phyloP scores from a whole-genome alignment of 2,888 invertebrate species.

The Cephalotes varians region DNA sequence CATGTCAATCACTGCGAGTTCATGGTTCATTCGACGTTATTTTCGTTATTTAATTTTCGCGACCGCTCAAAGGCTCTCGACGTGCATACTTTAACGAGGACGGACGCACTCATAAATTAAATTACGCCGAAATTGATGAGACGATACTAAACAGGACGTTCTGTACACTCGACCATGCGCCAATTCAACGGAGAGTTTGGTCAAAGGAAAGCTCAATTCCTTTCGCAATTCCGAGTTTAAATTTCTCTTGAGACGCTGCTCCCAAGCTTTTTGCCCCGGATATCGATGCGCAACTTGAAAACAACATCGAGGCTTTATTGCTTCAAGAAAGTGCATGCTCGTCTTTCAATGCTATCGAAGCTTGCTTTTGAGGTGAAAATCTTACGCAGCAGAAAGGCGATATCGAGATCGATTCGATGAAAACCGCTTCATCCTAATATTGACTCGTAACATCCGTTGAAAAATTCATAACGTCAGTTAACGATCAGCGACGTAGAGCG shows the following conservation, averaged over 20 bases:
- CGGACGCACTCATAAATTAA: slow-evolving; percentile 37
- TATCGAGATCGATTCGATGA: slow-evolving; percentile 17
- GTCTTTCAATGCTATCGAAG: slow-evolving; percentile 32
- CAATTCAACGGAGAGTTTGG: slow-evolving; percentile 41
- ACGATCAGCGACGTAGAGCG: not conserved
- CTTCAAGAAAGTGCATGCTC: slow-evolving; percentile 46
- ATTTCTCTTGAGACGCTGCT: slow-evolving; percentile 53
- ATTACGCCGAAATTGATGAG: slow-evolving; percentile 49
- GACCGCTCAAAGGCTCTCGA: slow-evolving; percentile 16
- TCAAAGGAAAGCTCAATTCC: slow-evolving; percentile 53
- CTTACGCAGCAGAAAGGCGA: slow-evolving; percentile 28
- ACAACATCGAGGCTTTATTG: slow-evolving; percentile 52
- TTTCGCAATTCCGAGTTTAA: slow-evolving; percentile 54
- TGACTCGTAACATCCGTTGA: slow-evolving; percentile 14
- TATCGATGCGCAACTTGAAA: slow-evolving; percentile 51
- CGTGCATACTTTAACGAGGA: slow-evolving; percentile 26
- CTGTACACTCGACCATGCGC: slow-evolving; percentile 19
- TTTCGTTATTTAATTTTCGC: slow-evolving; percentile 30
- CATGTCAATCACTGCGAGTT: not conserved
- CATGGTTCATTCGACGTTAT: not conserved
- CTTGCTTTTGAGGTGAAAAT: slow-evolving; percentile 50
- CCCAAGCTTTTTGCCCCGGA: slow-evolving; percentile 33
- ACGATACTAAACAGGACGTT: slow-evolving; percentile 48
- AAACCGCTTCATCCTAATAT: slow-evolving; percentile 7
- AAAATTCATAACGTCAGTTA: slow-evolving; percentile 37